A percentile compares a stretch with the other conserved stretches of the same genome.
These are phyloP conservation scores for Aythya baeri DNA, from an alignment of 2,113 vertebrate genomes.

Conservation along the genomic window DNA sequence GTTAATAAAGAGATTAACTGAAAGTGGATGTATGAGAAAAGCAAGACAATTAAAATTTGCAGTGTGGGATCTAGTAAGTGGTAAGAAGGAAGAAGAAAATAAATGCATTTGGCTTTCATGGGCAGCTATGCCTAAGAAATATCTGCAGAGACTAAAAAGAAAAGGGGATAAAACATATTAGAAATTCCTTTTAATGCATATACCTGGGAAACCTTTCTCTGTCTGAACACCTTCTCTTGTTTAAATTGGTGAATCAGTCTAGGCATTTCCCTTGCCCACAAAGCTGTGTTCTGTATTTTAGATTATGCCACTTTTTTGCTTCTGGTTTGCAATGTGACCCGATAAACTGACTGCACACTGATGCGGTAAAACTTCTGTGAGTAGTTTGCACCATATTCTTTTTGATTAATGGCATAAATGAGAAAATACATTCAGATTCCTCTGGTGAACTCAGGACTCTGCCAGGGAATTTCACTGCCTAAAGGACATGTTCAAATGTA, in stretches of 20 bases:
- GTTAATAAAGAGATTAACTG: background rate
- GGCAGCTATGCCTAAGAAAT: background rate
- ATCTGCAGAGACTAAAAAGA: background rate
- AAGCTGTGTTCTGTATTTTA: background rate
- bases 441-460: background rate
- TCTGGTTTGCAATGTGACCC: background rate
- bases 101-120: background rate
- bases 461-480: conserved; percentile 29
- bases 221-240: background rate
- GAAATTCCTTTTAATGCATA: background rate
- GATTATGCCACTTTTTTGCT: background rate
- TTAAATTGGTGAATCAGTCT: background rate
- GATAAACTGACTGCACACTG: background rate
- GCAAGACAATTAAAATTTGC: background rate
- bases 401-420: conserved; percentile 32
- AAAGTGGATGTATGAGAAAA: background rate
- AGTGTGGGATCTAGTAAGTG: background rate
- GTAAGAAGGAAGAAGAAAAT: background rate
- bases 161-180: background rate
- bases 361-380: conserved; percentile 24
- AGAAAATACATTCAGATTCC: conserved; percentile 31
- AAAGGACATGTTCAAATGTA: conserved; percentile 46
- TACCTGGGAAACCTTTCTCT: background rate
- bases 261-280: background rate
- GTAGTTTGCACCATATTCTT: conserved; percentile 1